phyloP scores from a whole-genome alignment of 2,888 invertebrate species.

The Athalia cordata region DNA sequence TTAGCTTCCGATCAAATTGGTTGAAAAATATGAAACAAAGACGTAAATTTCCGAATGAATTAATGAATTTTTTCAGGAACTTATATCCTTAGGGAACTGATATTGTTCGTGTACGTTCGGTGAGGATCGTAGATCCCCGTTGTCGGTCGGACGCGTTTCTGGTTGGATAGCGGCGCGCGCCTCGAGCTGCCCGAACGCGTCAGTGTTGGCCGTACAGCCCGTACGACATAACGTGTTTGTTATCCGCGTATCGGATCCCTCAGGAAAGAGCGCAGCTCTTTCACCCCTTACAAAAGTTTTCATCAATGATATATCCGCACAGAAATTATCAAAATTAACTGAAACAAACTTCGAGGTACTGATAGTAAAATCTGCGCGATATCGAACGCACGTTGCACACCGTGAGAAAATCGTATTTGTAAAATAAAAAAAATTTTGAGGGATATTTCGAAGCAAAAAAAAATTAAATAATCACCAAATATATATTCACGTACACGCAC shows the following conservation, averaged over 20 bases:
- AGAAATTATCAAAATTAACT: not conserved
- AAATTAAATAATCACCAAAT: no score
- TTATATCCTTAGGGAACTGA: constrained; percentile 1
- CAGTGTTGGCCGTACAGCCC: constrained; percentile 62
- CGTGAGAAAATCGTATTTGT: no score
- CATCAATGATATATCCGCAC: not conserved
- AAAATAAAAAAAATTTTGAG: no score
- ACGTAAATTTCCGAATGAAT: not conserved
- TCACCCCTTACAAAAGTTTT: constrained; percentile 20
- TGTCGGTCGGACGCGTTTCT: constrained; percentile 56
- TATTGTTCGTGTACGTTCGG: constrained; percentile 49
- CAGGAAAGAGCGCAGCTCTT: not conserved
- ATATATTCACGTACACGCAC: no score
- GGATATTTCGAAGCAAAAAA: no score
- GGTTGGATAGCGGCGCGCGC: constrained; percentile 56
- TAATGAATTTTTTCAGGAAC: not conserved
- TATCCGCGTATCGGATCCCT: constrained; percentile 39
- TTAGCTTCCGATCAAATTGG: no score
- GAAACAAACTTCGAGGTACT: not conserved
- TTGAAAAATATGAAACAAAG: no score
- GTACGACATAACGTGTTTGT: constrained; percentile 49
- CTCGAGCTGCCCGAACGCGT: constrained; percentile 60
- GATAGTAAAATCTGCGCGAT: not conserved
- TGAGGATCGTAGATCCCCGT: constrained; percentile 57
- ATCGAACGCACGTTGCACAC: no score